Evolutionary conservation across 92 coral and sea anemone genomes (phyloP), one percentile per base, ranked within the genome.

Genomic region (Porites divaricata): DNA sequence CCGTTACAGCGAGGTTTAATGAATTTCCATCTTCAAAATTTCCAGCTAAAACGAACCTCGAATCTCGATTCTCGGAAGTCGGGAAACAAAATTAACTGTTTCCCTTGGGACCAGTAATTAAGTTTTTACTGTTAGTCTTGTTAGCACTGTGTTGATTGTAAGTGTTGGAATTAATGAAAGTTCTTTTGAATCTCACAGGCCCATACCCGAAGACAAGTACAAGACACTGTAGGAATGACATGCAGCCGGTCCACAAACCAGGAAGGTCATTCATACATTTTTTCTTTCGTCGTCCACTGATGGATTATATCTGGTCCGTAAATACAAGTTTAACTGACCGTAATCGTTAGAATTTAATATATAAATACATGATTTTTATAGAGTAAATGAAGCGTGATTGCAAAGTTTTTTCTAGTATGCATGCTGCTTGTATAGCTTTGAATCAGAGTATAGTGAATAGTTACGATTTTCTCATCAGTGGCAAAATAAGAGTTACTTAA

Each of bases 131-230:
- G 45, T 35, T 35, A 35, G 45, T 54, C 10, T 54, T 53, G 58
- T 7, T 10, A 53, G 58, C 15, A 53, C 11, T 13, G 11, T 53
- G 11, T 10, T 53, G 13, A 5, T 53, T 9, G 15, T 14, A 54
- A 11, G 2, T 54, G 12, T 2, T 54, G 13, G 4, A 50, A 15
- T 45, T 45, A 26, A 6, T 70, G 10, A 6, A 2, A 50, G 35
- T 13, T 19, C 19, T 52, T 3, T 15, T 53, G 58, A 9, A 14
- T 62, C 64, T 86, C 74, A 53, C 65, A 90, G 93, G 50, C 88
- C 87, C 76, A 88, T 89, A 63, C 95, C 95, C 80, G 95, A 91
- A 54, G 95, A 91, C 90, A 91, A 91, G 81, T 91, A 91, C 72
- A 69, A 90, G 65, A 91, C 95, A 9, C 83, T 91, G 74, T 91